A percentile compares a stretch with the other conserved stretches of the same genome.
Evolutionary conservation across 2,888 invertebrate species (phyloP).

Genomic region (Liposcelis brunnea): DNA sequence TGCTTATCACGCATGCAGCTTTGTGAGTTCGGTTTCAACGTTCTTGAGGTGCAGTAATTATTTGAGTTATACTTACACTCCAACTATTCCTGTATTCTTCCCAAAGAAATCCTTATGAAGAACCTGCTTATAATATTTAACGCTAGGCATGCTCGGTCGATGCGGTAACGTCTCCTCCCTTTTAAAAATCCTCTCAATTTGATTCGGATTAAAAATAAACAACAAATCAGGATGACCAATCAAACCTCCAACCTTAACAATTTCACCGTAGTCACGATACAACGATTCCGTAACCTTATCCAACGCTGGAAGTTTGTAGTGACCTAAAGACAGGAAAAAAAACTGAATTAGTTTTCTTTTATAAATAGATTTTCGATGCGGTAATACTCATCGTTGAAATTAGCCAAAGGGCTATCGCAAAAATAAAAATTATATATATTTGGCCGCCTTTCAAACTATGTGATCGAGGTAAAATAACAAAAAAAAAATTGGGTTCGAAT

Average conservation of each 20-base stretch:
- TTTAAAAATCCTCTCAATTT: slow-evolving; percentile 50
- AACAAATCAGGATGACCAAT: slow-evolving; percentile 60
- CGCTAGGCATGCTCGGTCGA: slow-evolving; percentile 54
- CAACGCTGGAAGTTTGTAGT: slow-evolving; percentile 37
- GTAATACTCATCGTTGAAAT: background rate
- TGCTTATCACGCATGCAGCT: no score
- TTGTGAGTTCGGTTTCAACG: no score
- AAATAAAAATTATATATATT: background rate
- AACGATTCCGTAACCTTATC: slow-evolving; percentile 41
- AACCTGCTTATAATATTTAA: slow-evolving; percentile 51
- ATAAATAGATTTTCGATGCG: slow-evolving; percentile 5
- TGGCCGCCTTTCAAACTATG: background rate
- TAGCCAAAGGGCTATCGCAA: background rate
- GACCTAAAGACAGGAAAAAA: slow-evolving; percentile 25
- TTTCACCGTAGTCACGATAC: slow-evolving; percentile 37
- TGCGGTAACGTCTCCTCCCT: slow-evolving; percentile 52
- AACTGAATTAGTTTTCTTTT: no score
- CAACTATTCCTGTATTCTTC: slow-evolving; percentile 52
- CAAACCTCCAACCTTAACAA: slow-evolving; percentile 47
- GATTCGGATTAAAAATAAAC: slow-evolving; percentile 55
- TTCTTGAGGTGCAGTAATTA: no score
- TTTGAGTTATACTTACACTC: slow-evolving; percentile 44
- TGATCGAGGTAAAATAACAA: no score
- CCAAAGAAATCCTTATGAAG: slow-evolving; percentile 51
- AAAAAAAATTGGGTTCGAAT: no score